Conservation (phyloP, 2,113 vertebrate species). For the Phalacrocorax aristotelis region DNA sequence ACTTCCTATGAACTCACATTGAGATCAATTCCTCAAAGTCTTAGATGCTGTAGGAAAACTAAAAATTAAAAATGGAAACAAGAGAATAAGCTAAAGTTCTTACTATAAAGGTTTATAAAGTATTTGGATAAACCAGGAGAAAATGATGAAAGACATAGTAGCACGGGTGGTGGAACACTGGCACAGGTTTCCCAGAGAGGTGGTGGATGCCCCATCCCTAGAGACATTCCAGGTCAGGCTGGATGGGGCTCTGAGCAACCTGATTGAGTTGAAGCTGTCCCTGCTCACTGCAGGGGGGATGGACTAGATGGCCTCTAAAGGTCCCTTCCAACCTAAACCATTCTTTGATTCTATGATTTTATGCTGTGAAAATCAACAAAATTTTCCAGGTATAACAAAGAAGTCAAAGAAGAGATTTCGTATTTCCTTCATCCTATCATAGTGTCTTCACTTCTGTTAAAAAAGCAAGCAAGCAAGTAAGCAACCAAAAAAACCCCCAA, state of each 20-base stretch:
- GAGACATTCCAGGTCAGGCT: neutral
- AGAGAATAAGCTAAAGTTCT: neutral
- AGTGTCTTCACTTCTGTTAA: neutral
- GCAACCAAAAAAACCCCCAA: neutral
- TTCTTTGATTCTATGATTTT: neutral
- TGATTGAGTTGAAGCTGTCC: neutral
- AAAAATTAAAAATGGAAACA: neutral
- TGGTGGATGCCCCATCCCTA: neutral
- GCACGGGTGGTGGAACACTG: neutral
- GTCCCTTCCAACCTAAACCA: neutral
- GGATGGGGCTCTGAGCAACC: neutral
- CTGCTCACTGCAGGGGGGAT: neutral
- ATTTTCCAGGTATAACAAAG: neutral
- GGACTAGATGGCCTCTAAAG: neutral
- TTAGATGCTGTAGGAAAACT: neutral
- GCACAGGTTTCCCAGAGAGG: neutral
- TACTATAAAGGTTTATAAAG: neutral
- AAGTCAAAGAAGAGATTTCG: neutral
- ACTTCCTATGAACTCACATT: neutral
- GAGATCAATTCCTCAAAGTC: neutral
- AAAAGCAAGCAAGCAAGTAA: neutral
- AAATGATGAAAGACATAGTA: neutral
- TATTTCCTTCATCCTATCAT: neutral
- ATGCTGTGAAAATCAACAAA: neutral
- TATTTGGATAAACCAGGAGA: neutral